Evolutionary conservation across 2,888 invertebrate genomes (phyloP), one percentile per base, ranked within the genome.

Genomic region (Dione juno): DNA sequence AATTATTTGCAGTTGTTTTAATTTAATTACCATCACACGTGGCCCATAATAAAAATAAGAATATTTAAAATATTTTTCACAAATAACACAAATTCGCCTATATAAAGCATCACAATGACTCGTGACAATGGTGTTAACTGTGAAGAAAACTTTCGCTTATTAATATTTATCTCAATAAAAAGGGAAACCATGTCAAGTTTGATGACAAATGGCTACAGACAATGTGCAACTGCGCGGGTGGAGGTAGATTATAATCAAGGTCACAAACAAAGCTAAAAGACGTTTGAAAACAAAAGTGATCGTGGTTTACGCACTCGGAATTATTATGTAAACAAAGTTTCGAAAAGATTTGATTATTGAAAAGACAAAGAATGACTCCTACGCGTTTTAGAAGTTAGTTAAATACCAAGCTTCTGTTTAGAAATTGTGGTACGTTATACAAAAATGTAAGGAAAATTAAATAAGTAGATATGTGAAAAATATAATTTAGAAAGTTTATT

Each of bases 251-350:
- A 85, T 79, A 85, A 88, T 88, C 87, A 87, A 88, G 88, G 88
- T 79, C 85, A 80, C 70, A 81, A 77, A 79, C 78, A 80, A 77
- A 77, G 78, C 76, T 78, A 77, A 79, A 75, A 77, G 79, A 81
- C 77, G 79, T 80, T 83, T 82, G 88, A 91, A 92, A 91, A 86
- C 87, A 90, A 91, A 89, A 92, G 90, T 89, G 86, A 86, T 85
- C 84, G 65, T 83, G 82, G 80, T 85, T 87, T 84, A 86, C 83
- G 83, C 80, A 81, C 82, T 80, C 80, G 80, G 78, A 78, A 66
- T 71, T 69, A 70, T 76, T 77, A 75, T 77, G 76, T 77, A 77
- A 78, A 74, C 73, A 75, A 74, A 21, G 21, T 19, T 50, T 50
- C 13, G 16, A 48, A 37, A 73, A 74, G 66, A 28, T 67, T 58